Percentiles rank a stretch among this genome's conserved stretches.
phyloP scores from a whole-genome alignment of 1,140 invertebrate species.

The Hylaeus anthracinus region DNA sequence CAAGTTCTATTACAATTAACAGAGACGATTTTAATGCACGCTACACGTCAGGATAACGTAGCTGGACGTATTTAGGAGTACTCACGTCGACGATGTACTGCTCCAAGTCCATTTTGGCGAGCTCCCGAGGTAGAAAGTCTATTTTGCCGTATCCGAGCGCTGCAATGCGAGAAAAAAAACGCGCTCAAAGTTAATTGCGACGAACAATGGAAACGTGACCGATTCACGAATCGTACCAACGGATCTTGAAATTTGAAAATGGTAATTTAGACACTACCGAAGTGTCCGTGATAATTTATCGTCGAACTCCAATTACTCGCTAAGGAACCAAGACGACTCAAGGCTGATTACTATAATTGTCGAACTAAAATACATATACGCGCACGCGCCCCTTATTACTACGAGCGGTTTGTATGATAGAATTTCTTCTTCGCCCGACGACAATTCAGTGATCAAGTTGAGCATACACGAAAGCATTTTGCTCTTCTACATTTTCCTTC shows the following conservation, averaged over 20 bases:
- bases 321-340: too few relatives aligned
- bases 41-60: constrained; percentile 3
- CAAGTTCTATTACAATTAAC: constrained; percentile 52
- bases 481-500: not conserved
- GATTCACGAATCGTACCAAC: not conserved
- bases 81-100: constrained; percentile 74
- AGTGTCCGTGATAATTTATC: too few relatives aligned
- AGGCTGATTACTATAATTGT: too few relatives aligned
- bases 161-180: constrained; percentile 35
- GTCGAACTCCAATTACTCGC: too few relatives aligned
- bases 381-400: too few relatives aligned
- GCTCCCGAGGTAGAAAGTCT: constrained; percentile 66
- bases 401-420: too few relatives aligned
- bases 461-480: too few relatives aligned
- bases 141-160: constrained; percentile 65
- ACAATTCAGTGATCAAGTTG: too few relatives aligned
- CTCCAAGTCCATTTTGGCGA: constrained; percentile 72
- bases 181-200: not conserved
- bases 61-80: constrained; percentile 36
- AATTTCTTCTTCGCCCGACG: too few relatives aligned
- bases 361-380: too few relatives aligned
- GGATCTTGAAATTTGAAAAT: too few relatives aligned
- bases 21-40: constrained; percentile 40
- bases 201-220: not conserved
- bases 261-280: too few relatives aligned